Conservation (phyloP, 2,888 invertebrate species). For the Eilema depressum region DNA sequence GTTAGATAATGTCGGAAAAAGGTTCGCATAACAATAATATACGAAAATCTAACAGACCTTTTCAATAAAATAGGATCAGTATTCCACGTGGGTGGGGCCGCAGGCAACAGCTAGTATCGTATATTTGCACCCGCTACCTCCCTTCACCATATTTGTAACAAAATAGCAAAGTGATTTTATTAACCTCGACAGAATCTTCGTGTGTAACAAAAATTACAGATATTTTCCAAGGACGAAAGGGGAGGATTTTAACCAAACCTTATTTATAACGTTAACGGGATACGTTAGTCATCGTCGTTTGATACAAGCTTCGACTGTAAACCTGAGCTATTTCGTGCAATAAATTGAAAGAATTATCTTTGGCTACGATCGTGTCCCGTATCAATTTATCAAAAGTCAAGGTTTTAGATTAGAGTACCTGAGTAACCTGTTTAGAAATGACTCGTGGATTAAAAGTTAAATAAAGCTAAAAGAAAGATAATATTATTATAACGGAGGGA, state of each 20-base stretch:
- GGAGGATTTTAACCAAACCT: neutral
- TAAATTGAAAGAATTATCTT: constrained; percentile 43
- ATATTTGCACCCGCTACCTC: too few species aligned
- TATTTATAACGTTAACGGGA: neutral
- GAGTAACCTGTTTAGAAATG: constrained; percentile 33
- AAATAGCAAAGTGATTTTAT: too few species aligned
- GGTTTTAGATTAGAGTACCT: constrained; percentile 44
- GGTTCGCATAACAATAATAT: too few species aligned
- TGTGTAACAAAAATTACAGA: neutral
- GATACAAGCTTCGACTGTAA: constrained; percentile 27
- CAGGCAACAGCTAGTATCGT: too few species aligned
- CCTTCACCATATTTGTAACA: too few species aligned
- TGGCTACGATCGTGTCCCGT: constrained; percentile 35
- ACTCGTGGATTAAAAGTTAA: constrained; percentile 22
- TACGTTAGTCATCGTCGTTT: constrained; percentile 30
- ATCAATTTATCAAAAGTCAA: constrained; percentile 54
- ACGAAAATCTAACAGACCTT: too few species aligned
- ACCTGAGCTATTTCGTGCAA: constrained; percentile 36
- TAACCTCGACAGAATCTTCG: neutral
- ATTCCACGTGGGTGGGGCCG: too few species aligned
- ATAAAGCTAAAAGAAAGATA: constrained; percentile 23
- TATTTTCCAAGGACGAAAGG: neutral
- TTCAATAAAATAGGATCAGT: too few species aligned
- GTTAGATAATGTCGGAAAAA: too few species aligned
- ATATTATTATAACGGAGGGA: too few species aligned